phyloP scores from a whole-genome alignment of 2,888 invertebrate genomes.

The Eristalinus sepulchralis region DNA sequence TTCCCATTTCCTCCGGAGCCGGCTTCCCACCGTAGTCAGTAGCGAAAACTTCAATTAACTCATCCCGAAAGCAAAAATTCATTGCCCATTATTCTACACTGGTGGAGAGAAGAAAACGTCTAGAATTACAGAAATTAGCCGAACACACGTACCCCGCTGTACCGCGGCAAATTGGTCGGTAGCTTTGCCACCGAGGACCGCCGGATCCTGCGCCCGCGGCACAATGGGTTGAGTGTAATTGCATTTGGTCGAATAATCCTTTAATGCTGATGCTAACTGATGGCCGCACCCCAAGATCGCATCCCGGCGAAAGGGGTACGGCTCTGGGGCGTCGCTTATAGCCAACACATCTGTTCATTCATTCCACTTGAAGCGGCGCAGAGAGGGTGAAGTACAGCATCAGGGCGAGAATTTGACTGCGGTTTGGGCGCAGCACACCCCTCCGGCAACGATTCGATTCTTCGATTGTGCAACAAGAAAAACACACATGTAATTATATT shows the following conservation, averaged over 20 bases:
- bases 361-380: constrained; percentile 77
- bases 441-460: constrained; percentile 63
- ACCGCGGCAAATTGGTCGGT: constrained; percentile 46
- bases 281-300: constrained; percentile 71
- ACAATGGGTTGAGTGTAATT: constrained; percentile 77
- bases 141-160: constrained; percentile 34
- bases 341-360: constrained; percentile 81
- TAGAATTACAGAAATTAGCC: constrained; percentile 41
- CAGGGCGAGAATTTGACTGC: constrained; percentile 66
- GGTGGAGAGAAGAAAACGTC: constrained; percentile 10
- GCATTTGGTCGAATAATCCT: constrained; percentile 81
- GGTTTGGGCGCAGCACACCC: constrained; percentile 64
- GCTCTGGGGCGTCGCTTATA: constrained; percentile 76
- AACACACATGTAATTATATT: constrained; percentile 70
- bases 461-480: constrained; percentile 71
- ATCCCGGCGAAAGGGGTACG: constrained; percentile 76
- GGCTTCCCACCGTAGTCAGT: not conserved
- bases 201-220: constrained; percentile 27
- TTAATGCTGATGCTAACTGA: constrained; percentile 80
- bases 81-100: constrained; percentile 1
- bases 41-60: constrained; percentile 24
- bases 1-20: not conserved
- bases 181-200: constrained; percentile 46
- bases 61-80: constrained; percentile 24
- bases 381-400: constrained; percentile 56